Percentiles rank a stretch among this genome's conserved stretches.
Conservation (phyloP, 1,140 invertebrate species). For the Caenorhabditis tropicalis region DNA sequence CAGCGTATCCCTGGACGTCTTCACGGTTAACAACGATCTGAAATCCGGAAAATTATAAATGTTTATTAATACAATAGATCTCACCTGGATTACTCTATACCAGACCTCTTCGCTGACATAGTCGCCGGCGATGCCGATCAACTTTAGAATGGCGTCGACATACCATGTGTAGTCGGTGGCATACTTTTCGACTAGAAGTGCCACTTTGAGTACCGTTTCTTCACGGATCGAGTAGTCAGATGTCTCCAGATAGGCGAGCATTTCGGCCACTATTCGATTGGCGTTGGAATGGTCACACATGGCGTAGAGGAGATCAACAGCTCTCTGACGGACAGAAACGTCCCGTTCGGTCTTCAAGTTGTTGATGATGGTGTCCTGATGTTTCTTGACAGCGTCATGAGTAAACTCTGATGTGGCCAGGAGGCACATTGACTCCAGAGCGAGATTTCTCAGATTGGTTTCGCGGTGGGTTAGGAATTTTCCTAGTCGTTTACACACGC, state of each 20-base stretch:
- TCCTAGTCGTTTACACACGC: conserved; percentile 97
- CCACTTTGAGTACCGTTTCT: conserved; percentile 99
- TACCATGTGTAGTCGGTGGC: conserved; percentile 98
- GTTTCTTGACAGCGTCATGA: conserved; percentile 99
- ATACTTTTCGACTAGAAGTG: conserved; percentile 99
- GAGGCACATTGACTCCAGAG: conserved; percentile 98
- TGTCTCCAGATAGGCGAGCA: conserved; percentile 97
- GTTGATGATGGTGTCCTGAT: conserved; percentile 98
- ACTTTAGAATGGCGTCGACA: conserved; percentile 98
- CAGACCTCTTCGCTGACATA: conserved; percentile 94
- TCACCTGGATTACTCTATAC: conserved; percentile 94
- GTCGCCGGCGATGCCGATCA: conserved; percentile 98
- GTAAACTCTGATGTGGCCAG: conserved; percentile 98
- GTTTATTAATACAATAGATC: background rate
- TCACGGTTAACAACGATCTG: conserved; percentile 96
- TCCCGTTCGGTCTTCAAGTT: conserved; percentile 89
- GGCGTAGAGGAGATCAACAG: conserved; percentile 97
- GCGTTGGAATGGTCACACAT: conserved; percentile 99
- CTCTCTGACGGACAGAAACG: conserved; percentile 79
- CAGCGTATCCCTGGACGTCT: conserved; percentile 95
- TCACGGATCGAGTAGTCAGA: conserved; percentile 99
- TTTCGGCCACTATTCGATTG: conserved; percentile 99
- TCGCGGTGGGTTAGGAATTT: conserved; percentile 98
- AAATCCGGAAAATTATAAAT: background rate
- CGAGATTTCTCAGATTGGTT: conserved; percentile 94